Base-by-base conservation (phyloP, 2,113 vertebrate genomes). In the Rhadina sibilatrix region DNA sequence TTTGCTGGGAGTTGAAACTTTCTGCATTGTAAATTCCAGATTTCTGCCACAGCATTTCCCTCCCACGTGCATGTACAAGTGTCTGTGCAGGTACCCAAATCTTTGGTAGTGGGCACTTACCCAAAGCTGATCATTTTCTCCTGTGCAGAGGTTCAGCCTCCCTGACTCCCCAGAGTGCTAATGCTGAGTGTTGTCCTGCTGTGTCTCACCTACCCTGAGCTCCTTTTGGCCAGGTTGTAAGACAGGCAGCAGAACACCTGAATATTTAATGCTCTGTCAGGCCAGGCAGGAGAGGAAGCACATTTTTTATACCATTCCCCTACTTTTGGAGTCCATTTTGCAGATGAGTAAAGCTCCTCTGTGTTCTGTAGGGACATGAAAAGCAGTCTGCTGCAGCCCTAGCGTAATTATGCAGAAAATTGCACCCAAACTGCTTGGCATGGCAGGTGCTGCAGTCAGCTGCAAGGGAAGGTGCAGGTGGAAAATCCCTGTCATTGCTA, bases 1-100 rank as follows among this genome's bases (percentile, higher is more conserved):
- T 95, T 95, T 94, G 56, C 77, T 91, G 24, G 40, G 72, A 81
- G 52, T 31, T 82, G 37, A 52, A 87, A 44, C 38, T 64, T 86
- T 49, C 60, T 87, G 69, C 57, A 9, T 46, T 47, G 28, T 64
- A 60, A 79, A 83, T 87, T 87, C 69, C 0, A 3, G 15, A 38
- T 84, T 83, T 52, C 35, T 49, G 44, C 72, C 16, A 0, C 60
- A n/a, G 69, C 28, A 7, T 70, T 93, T 33, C 21, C 19, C 42
- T 65, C 6, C 33, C 21, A 3, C 0, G 0, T 25, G 18, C 35
- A 17, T 2, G 33, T 53, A 15, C 46, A 40, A 31, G 37, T 54
- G 2, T 19, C 3, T 49, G 25, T 72, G 46, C 82, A 90, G n/a
- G 33, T 47, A 30, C n/a, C 12, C 1, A 0, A 15, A 11, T 38